Evolutionary conservation across 2,888 invertebrate species (phyloP), one percentile per base, ranked within the genome.

Genomic region (Megamerina dolium): DNA sequence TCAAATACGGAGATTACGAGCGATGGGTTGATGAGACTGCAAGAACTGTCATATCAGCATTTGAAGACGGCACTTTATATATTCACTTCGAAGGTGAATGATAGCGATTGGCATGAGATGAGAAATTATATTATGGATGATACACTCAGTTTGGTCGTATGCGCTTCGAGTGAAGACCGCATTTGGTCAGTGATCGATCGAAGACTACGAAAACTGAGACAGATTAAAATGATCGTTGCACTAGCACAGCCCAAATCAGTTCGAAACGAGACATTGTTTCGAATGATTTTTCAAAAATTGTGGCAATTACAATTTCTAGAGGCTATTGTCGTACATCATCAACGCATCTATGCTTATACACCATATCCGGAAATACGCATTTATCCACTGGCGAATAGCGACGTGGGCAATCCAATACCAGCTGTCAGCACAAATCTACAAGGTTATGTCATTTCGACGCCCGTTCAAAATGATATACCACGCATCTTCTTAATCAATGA

Each of bases 401-500:
- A 10, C 35, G 8, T 36, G 5, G 56, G 57, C 43, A n/a, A n/a
- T n/a, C n/a, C n/a, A n/a, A n/a, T n/a, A n/a, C 45, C 49, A 1
- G n/a, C 34, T 1, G 8, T 3, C 2, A 21, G 19, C 1, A 19
- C n/a, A 2, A 32, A 58, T 27, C 45, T 61, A 4, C 27, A 18
- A 2, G 60, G 64, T 9, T 59, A 64, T 23, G 50, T 49, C 6
- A 49, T 65, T 2, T 49, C 54, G 2, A 61, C 61, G 0, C 57
- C 61, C 1, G 58, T 59, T 6, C 53, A 56, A 18, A 58, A 56
- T 23, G 66, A 64, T 46, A 20, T 63, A 14, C 66, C 64, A 1
- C 54, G 64, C 0, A 59, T 64, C 3, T 64, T 64, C n/a, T 49
- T 49, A 5, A 38, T 59, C 23, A 36, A 5, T 1, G 53, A 60